Conservation (phyloP, 1,140 invertebrate species). For the Glossosoma conforme region DNA sequence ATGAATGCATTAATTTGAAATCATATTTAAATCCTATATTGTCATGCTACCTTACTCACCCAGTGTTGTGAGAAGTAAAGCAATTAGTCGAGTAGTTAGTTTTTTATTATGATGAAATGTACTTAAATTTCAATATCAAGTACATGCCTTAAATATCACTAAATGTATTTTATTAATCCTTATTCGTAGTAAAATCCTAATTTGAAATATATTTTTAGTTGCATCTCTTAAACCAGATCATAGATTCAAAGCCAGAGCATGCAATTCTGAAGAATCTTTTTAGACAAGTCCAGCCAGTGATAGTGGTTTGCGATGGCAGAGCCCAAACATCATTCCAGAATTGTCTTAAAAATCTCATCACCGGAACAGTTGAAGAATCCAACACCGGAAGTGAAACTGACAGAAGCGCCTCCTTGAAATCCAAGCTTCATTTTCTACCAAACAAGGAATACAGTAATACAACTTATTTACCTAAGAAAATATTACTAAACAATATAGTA, state of each 20-base stretch:
- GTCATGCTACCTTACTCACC: too few species aligned
- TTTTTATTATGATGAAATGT: neutral
- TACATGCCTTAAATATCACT: neutral
- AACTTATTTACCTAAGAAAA: too few species aligned
- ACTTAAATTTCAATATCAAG: neutral
- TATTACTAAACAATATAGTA: conserved; percentile 15
- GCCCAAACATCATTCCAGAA: conserved; percentile 42
- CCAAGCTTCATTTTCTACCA: conserved; percentile 50
- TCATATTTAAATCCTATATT: too few species aligned
- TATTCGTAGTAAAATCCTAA: too few species aligned
- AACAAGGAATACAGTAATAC: conserved; percentile 54
- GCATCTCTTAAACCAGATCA: conserved; percentile 59
- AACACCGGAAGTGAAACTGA: conserved; percentile 36
- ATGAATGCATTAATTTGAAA: neutral
- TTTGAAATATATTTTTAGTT: too few species aligned
- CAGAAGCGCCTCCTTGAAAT: conserved; percentile 32
- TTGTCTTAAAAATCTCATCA: conserved; percentile 42
- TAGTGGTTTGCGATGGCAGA: conserved; percentile 50
- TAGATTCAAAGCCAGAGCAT: conserved; percentile 56
- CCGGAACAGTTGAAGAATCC: conserved; percentile 29
- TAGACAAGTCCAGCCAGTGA: conserved; percentile 58
- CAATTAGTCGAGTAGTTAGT: too few species aligned
- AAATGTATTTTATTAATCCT: conserved; percentile 4
- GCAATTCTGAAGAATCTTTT: conserved; percentile 54
- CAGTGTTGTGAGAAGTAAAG: too few species aligned